A percentile compares a stretch with the other conserved stretches of the same genome.
phyloP scores from a whole-genome alignment of 2,888 invertebrate species.

The Antheraea assamensis region DNA sequence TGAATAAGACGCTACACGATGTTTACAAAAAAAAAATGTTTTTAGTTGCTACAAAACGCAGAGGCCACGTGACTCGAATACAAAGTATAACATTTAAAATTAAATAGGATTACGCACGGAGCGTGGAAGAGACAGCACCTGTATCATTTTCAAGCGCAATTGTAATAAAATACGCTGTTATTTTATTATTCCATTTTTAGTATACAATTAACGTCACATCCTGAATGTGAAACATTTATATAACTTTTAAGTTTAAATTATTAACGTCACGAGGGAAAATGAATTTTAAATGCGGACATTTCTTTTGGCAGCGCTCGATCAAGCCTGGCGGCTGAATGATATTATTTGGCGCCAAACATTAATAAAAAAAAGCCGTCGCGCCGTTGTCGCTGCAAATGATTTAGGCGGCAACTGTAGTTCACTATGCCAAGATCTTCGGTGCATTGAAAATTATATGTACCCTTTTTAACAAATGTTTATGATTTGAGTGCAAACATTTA shows the following conservation, averaged over 20 bases:
- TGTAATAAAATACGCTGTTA: slow-evolving; percentile 8
- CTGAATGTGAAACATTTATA: slow-evolving; percentile 20
- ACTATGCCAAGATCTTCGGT: slow-evolving; percentile 37
- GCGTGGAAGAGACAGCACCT: not conserved
- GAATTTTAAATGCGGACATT: slow-evolving; percentile 46
- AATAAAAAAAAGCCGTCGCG: slow-evolving; percentile 67
- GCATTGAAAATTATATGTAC: slow-evolving; percentile 1
- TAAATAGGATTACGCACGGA: slow-evolving; percentile 9
- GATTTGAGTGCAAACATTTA: not conserved
- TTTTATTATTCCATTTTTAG: slow-evolving; percentile 22
- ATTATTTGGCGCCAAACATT: slow-evolving; percentile 74
- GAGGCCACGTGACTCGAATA: not conserved
- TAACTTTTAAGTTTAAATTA: slow-evolving; percentile 36
- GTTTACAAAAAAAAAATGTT: not conserved
- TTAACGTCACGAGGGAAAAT: slow-evolving; percentile 45
- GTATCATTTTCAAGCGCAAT: slow-evolving; percentile 4
- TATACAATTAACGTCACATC: slow-evolving; percentile 25
- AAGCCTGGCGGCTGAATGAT: slow-evolving; percentile 49
- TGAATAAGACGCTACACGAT: not conserved
- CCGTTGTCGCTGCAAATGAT: slow-evolving; percentile 42
- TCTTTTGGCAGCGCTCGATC: slow-evolving; percentile 54
- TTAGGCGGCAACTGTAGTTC: slow-evolving; percentile 32
- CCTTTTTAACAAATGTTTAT: slow-evolving; percentile 5
- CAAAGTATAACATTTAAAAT: not conserved
- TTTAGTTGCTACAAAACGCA: not conserved